phyloP scores from a whole-genome alignment of 2,797 vertebrate species.

The Protonibea diacanthus region DNA sequence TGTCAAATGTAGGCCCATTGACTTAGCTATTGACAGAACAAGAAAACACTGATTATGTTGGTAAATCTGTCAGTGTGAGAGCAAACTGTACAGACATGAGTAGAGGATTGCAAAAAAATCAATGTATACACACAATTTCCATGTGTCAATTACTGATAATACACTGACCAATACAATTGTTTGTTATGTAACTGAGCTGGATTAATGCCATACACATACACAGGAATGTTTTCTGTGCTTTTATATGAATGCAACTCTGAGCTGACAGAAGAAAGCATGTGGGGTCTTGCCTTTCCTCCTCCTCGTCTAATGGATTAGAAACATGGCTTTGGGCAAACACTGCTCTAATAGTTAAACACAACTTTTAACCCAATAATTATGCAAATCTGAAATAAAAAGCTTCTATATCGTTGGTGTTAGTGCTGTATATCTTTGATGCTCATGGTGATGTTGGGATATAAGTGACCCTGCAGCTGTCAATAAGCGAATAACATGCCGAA shows the following conservation, averaged over 20 bases:
- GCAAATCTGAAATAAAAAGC: slow-evolving; percentile 24
- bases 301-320: slow-evolving; percentile 52
- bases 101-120: slow-evolving; percentile 24
- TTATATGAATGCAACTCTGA: slow-evolving; percentile 31
- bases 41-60: slow-evolving; percentile 54
- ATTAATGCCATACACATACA: slow-evolving; percentile 11
- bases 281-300: slow-evolving; percentile 66
- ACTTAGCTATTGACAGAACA: slow-evolving; percentile 51
- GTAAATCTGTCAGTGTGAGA: slow-evolving; percentile 39
- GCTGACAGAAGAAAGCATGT: slow-evolving; percentile 67
- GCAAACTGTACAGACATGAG: slow-evolving; percentile 19
- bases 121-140: slow-evolving; percentile 14
- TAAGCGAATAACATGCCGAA: background rate
- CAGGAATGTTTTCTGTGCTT: slow-evolving; percentile 48
- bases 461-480: slow-evolving; percentile 6
- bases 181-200: background rate
- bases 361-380: slow-evolving; percentile 27
- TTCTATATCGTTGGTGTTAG: too few species aligned
- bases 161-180: background rate
- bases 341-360: slow-evolving; percentile 33
- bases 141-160: slow-evolving; percentile 2
- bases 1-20: slow-evolving; percentile 1
- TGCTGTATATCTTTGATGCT: too few species aligned
- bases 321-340: slow-evolving; percentile 54
- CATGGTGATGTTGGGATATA: too few species aligned